phyloP scores from a whole-genome alignment of 2,113 vertebrate genomes.

The Salvator merianae region DNA sequence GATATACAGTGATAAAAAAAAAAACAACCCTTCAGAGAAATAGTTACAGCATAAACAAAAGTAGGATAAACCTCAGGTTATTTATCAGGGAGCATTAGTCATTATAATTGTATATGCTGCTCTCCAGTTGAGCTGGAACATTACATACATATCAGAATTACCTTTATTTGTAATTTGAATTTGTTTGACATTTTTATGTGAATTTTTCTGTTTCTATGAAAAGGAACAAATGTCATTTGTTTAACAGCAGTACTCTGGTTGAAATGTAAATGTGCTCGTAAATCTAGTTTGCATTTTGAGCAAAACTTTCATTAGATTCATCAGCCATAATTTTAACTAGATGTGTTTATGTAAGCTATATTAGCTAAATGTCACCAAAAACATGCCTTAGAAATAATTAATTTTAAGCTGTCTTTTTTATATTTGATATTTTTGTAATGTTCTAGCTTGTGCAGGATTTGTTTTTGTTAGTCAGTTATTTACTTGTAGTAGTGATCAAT shows the following conservation, averaged over 20 bases:
- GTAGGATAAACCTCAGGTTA: background rate
- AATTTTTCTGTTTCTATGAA: conserved; percentile 37
- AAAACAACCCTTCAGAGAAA: background rate
- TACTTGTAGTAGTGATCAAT: background rate
- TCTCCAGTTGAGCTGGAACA: conserved; percentile 47
- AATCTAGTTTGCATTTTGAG: background rate
- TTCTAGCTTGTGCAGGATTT: background rate
- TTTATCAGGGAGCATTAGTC: conserved; percentile 27
- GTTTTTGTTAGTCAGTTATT: background rate
- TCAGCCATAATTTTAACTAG: conserved; percentile 54
- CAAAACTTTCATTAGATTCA: background rate
- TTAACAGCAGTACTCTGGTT: background rate
- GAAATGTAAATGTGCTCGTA: conserved; percentile 4
- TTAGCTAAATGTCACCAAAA: conserved; percentile 58
- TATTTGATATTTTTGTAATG: background rate
- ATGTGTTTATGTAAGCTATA: conserved; percentile 47
- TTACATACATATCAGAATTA: conserved; percentile 13
- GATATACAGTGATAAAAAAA: background rate
- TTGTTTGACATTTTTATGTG: background rate
- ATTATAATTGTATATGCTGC: conserved; percentile 55
- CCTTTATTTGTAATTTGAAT: conserved; percentile 25
- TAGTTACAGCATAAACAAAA: conserved; percentile 20
- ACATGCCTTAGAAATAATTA: background rate
- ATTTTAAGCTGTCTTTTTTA: conserved; percentile 10
- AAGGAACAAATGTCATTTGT: conserved; percentile 29